A percentile compares a stretch with the other conserved stretches of the same genome.
Evolutionary conservation across 2,113 vertebrate genomes (phyloP).

Genomic region (Hymenochirus boettgeri): DNA sequence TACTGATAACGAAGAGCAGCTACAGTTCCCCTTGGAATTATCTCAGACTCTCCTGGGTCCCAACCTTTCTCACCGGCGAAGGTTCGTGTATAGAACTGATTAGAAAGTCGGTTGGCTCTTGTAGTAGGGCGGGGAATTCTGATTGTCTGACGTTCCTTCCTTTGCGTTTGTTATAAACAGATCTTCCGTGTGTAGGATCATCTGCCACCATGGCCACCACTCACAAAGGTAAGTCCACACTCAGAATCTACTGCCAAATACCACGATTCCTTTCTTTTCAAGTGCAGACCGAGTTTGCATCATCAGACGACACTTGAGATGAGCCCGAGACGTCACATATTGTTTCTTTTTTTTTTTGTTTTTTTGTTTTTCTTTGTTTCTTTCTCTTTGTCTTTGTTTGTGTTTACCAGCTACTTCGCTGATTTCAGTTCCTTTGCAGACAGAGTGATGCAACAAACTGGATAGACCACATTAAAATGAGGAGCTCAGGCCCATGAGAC

Average conservation of each 20-base stretch:
- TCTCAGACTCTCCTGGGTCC: conserved; percentile 70
- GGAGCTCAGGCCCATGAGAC: conserved; percentile 99
- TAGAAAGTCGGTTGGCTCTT: neutral
- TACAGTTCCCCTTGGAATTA: conserved; percentile 91
- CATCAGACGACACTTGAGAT: conserved; percentile 64
- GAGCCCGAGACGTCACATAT: conserved; percentile 76
- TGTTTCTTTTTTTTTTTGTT: conserved; percentile 80
- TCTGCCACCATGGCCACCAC: neutral
- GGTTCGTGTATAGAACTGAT: conserved; percentile 58
- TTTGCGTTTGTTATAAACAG: neutral
- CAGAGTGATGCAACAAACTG: conserved; percentile 99
- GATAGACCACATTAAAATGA: conserved; percentile 99
- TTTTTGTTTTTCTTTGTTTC: conserved; percentile 66
- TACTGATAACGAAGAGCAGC: conserved; percentile 85
- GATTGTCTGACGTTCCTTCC: neutral
- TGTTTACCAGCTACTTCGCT: conserved; percentile 92
- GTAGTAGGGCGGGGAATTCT: neutral
- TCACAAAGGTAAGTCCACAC: conserved; percentile 5
- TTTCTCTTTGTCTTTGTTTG: conserved; percentile 64
- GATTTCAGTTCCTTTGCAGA: conserved; percentile 99
- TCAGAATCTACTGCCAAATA: neutral
- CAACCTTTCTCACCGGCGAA: conserved; percentile 73
- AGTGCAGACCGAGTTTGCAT: conserved; percentile 62
- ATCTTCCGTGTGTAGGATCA: neutral
- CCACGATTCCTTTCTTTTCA: conserved; percentile 60